These are phyloP conservation scores for Zeugodacus cucurbitae DNA, from an alignment of 1,140 invertebrate genomes.

Conservation along the genomic window DNA sequence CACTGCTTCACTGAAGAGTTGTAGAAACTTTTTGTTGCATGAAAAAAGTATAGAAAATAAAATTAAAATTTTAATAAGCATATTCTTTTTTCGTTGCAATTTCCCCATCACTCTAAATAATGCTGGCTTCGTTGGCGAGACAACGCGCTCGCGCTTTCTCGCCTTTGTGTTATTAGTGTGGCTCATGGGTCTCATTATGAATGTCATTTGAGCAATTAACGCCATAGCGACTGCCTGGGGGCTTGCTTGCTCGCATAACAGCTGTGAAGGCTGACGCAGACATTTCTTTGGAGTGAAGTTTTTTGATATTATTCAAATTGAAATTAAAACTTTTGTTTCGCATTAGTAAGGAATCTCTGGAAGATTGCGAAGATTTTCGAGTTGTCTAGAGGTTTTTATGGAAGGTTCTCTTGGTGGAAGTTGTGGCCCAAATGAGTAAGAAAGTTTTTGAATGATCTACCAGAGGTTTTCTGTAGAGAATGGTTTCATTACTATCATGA, in stretches of 20 bases:
- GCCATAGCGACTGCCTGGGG: neutral
- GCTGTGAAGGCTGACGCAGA: neutral
- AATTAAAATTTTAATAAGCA: neutral
- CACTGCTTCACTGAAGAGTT: neutral
- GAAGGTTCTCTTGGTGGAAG: no score
- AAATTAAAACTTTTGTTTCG: no score
- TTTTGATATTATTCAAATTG: no score
- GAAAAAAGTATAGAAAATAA: neutral
- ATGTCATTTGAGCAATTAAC: slow-evolving; percentile 51
- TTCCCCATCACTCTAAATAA: neutral
- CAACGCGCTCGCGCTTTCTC: neutral
- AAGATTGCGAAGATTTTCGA: no score
- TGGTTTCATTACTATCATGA: no score
- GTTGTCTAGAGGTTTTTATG: no score
- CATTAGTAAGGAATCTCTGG: no score
- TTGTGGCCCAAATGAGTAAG: no score
- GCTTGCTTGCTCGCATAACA: neutral
- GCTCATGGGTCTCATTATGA: slow-evolving; percentile 46
- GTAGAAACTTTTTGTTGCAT: neutral
- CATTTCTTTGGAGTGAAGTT: neutral
- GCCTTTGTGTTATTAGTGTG: neutral
- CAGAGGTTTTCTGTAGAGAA: no score
- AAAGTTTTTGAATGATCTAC: no score
- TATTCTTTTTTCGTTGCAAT: neutral
- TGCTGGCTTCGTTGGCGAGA: neutral